Evolutionary conservation across 2,113 vertebrate species (phyloP).

Genomic region (Peromyscus californicus): DNA sequence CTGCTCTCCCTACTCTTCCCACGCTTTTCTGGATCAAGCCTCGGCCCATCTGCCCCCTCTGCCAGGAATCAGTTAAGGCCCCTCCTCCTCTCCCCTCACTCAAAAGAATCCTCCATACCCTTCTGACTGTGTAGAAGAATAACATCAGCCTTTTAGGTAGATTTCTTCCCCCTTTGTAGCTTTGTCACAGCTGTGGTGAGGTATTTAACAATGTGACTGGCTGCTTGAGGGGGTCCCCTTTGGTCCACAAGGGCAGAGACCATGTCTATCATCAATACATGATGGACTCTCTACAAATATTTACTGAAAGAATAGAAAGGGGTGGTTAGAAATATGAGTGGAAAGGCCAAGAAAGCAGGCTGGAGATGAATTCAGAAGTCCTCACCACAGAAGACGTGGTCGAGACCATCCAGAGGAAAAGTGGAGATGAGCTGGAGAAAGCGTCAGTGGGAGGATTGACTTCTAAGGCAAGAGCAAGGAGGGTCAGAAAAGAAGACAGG

Average conservation of each 20-base stretch:
- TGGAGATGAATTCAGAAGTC: neutral
- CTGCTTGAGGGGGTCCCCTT: neutral
- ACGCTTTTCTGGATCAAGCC: conserved; percentile 38
- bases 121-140: neutral
- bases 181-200: neutral
- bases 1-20: neutral
- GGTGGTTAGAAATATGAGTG: neutral
- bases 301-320: neutral
- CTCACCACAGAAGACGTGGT: neutral
- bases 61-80: neutral
- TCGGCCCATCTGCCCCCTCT: neutral
- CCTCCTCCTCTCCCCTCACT: neutral
- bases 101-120: neutral
- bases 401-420: neutral
- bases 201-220: neutral
- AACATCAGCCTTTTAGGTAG: neutral
- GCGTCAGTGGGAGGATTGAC: neutral
- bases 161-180: neutral
- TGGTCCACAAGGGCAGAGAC: neutral
- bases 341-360: neutral
- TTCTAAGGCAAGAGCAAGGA: neutral
- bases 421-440: neutral
- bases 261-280: neutral
- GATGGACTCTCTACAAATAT: neutral
- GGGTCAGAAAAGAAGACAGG: neutral